Evolutionary conservation across 1,140 invertebrate species (phyloP).

Genomic region (Bombus balteatus): DNA sequence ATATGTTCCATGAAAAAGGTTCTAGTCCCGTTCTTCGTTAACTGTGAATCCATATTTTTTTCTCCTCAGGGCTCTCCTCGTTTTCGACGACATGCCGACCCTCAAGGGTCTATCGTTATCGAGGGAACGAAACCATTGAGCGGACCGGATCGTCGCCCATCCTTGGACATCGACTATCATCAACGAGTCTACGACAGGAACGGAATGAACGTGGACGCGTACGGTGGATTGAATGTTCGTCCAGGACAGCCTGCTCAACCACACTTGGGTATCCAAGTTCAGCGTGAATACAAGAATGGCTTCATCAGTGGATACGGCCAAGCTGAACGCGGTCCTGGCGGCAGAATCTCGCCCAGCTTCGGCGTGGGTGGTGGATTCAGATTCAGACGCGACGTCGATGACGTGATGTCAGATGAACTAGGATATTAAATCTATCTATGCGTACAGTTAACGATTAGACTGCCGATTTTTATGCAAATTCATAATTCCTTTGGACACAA

Average conservation of each 20-base stretch:
- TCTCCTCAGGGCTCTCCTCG: background rate
- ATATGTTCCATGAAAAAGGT: no score
- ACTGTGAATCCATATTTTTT: background rate
- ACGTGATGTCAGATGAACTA: background rate
- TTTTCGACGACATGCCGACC: slow-evolving; percentile 33
- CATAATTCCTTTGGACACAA: no score
- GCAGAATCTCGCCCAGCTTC: slow-evolving; percentile 34
- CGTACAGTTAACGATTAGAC: background rate
- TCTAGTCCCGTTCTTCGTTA: background rate
- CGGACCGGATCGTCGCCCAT: slow-evolving; percentile 57
- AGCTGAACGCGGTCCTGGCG: slow-evolving; percentile 48
- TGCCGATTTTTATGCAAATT: background rate
- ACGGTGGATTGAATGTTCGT: slow-evolving; percentile 44
- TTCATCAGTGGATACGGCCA: slow-evolving; percentile 51
- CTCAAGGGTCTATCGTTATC: slow-evolving; percentile 24
- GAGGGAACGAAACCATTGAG: slow-evolving; percentile 43
- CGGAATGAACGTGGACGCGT: slow-evolving; percentile 28
- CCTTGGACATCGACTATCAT: slow-evolving; percentile 54
- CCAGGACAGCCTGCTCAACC: slow-evolving; percentile 45
- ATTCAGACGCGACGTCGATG: slow-evolving; percentile 51
- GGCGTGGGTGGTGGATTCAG: slow-evolving; percentile 39
- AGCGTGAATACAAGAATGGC: slow-evolving; percentile 47
- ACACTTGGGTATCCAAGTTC: slow-evolving; percentile 44
- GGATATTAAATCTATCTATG: background rate
- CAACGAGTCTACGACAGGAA: slow-evolving; percentile 42